Base-by-base conservation (phyloP, 2,113 vertebrate genomes). In the Acrocephalus kingi region DNA sequence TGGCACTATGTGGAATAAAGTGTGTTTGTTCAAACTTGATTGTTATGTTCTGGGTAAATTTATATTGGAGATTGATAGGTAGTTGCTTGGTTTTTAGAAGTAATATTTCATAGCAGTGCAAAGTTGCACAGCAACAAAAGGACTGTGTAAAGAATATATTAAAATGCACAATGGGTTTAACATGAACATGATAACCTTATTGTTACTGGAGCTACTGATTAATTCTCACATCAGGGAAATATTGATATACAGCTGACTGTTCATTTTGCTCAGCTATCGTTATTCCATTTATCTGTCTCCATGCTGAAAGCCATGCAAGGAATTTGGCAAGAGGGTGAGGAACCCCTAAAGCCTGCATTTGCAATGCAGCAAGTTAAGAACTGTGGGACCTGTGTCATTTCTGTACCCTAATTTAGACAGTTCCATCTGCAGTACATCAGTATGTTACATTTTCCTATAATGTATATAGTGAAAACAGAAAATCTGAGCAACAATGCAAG, bases 211-310 rank as follows among this genome's bases (percentile, higher is more conserved):
- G 56, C 61, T 96, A 67, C 82, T 87, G 63, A 87, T 67, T 93
- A 87, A 88, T 94, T 95, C 84, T 73, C 52, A 30, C 33, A 64
- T 73, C 66, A 54, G 45, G 61, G 71, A 88, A 94, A 81, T 95
- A 96, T 85, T 95, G 74, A 90, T 92, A 84, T 55, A 81, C 71
- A 85, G 76, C 83, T 96, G 89, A 94, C 83, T 93, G 85, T 74
- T 95, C 91, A 35, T 94, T 90, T 79, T 95, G 11, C 61, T 93
- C 80, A 73, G 59, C 63, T 93, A 27, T 84, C 15, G 0, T 92
- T 92, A n/a, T 33, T 15, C 23, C 9, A 14, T 51, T 25, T 31
- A 52, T 78, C 89, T 72, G 15, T 23, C 37, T 95, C 45, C 5
- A 1, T n/a, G 46, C 46, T 66, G 61, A 79, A 95, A 93, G 52